Evolutionary conservation across 2,888 invertebrate species (phyloP).

Genomic region (Lobophora halterata): DNA sequence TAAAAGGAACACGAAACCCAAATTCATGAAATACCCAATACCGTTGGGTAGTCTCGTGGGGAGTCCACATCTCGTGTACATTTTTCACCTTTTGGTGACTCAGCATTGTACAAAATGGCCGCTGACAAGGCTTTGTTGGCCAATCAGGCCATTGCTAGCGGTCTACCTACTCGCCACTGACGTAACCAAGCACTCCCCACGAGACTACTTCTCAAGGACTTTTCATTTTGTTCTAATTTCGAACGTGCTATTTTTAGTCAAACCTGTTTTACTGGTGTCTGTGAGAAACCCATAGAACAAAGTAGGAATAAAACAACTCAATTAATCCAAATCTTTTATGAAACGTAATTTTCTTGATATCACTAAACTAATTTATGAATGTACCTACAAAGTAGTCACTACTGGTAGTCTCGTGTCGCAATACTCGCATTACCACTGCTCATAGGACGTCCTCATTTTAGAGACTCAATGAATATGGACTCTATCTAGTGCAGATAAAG

Average conservation of each 20-base stretch:
- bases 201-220: slow-evolving; percentile 80
- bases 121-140: slow-evolving; percentile 77
- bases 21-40: slow-evolving; percentile 81
- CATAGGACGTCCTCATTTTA: slow-evolving; percentile 31
- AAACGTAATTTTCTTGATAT: slow-evolving; percentile 31
- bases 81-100: slow-evolving; percentile 84
- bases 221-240: slow-evolving; percentile 66
- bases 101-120: slow-evolving; percentile 84
- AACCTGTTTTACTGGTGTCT: slow-evolving; percentile 13
- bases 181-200: slow-evolving; percentile 71
- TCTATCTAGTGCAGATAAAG: slow-evolving; percentile 38
- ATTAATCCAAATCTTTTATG: slow-evolving; percentile 4
- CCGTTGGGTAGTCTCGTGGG: slow-evolving; percentile 82
- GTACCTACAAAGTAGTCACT: slow-evolving; percentile 75
- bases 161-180: slow-evolving; percentile 66
- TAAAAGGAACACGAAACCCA: slow-evolving; percentile 74
- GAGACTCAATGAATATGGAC: slow-evolving; percentile 40
- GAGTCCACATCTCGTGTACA: slow-evolving; percentile 79
- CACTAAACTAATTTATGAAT: slow-evolving; percentile 69
- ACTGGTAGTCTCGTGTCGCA: slow-evolving; percentile 70
- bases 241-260: slow-evolving; percentile 48
- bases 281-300: neutral
- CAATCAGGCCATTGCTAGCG: slow-evolving; percentile 63
- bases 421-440: slow-evolving; percentile 37
- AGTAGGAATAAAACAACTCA: slow-evolving; percentile 4